Base-by-base conservation (phyloP, 2,888 invertebrate genomes). In the Drosophila stalkeri region DNA sequence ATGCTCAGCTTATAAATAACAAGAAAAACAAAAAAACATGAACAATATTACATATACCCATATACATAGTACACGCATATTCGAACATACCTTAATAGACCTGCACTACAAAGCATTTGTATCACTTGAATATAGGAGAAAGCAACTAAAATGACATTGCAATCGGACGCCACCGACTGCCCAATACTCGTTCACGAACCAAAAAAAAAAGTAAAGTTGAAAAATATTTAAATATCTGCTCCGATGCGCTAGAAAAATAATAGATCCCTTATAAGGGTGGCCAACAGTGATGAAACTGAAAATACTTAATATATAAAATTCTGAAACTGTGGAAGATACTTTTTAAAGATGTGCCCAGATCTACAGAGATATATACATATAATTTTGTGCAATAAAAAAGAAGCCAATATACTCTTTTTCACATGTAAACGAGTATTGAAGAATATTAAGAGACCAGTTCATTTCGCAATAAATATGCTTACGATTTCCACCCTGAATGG, bases 1-100 rank as follows among this genome's bases (percentile, higher is more conserved):
- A 56, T 57, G 75, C 77, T 78, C 77, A 77, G 76, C 77, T 77
- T 77, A 63, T 27, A 74, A 54, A 65, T 46, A 61, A 33, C 23
- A 14, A 18, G 31, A 33, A 18, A 51, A 33, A 7, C 3, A 16
- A 27, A 31, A 14, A 20, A 6, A 57, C 37, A 23, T 16, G 41
- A 64, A 55, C 54, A 55, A 41, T 41, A 55, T 27, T 37, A 18
- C 55, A 79, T 61, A 70, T 59, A 79, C 60, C 72, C 61, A 70
- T 37, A 62, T 60, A 64, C 46, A 37, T 23, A 27, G 39, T 72
- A 75, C 49, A 63, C 27, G 65, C 56, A 71, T 54, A 64, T 12
- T 43, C 66, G 52, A 64, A 68, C 72, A 68, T 71, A 73, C 61
- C 61, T 62, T 72, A 66, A 77, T 61, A 61, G 75, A 78, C 63